Evolutionary conservation across 1,140 invertebrate genomes (phyloP), one percentile per base, ranked within the genome.

Genomic region (Aethina tumida): DNA sequence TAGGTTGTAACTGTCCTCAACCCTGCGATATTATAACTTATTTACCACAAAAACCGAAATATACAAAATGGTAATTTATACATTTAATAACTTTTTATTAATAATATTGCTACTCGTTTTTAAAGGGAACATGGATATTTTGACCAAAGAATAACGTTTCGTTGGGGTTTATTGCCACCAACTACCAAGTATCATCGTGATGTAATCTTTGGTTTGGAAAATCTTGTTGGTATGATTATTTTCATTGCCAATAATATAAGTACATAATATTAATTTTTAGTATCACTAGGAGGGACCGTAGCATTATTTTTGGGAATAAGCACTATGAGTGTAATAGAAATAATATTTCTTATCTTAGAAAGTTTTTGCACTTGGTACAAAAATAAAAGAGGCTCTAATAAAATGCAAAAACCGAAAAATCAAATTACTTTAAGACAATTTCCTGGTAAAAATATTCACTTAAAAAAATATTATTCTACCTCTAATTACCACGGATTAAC

Each of bases 171-270:
- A 8, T 49, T 66, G n/a, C 55, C 60, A 1, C 66, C 67, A 0
- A 56, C 62, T 3, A 63, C 61, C 2, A 52, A 70, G 19, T 66
- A 68, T 44, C 63, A 59, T n/a, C 53, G 72, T 19, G 65, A 73
- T 43, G 67, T 74, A 3, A 60, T 74, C 1, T 74, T 71, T 51
- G 63, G 67, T 40, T 68, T 73, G 38, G 67, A 72, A 44, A 70
- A 74, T 50, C 53, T 74, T 13, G 59, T 71, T 5, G 69, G 68
- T 69, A 45, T 54, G 39, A 37, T 33, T 28, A 20, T 35, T 29
- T 25, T n/a, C n/a, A n/a, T n/a, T n/a, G n/a, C n/a, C n/a, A n/a
- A n/a, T n/a, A n/a, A n/a, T n/a, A n/a, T n/a, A n/a, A n/a, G n/a
- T n/a, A n/a, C n/a, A n/a, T n/a, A n/a, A n/a, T 30, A 29, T 31